These are phyloP conservation scores for Mormyrus iriodes DNA, from an alignment of 2,113 vertebrate species.

Conservation along the genomic window DNA sequence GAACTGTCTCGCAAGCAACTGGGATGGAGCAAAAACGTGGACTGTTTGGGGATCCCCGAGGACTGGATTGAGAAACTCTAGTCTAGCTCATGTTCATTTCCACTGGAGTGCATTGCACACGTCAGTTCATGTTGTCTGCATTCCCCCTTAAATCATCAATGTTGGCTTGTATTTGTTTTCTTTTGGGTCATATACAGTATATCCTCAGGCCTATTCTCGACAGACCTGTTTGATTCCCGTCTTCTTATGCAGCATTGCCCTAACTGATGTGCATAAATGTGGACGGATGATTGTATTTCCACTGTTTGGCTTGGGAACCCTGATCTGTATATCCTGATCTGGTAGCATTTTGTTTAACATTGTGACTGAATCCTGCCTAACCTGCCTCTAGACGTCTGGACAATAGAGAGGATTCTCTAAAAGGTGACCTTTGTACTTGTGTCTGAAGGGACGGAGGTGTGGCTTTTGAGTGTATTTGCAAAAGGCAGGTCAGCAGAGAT, in stretches of 20 bases:
- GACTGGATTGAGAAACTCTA: background rate
- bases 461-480: too few species aligned
- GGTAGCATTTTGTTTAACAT: background rate
- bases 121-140: background rate
- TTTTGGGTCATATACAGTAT: background rate
- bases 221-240: background rate
- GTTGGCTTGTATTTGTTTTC: background rate
- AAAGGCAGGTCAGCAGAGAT: too few species aligned
- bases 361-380: background rate
- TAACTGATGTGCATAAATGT: background rate
- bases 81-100: background rate
- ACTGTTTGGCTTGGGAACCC: background rate
- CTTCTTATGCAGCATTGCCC: background rate
- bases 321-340: background rate
- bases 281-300: background rate
- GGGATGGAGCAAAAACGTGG: background rate
- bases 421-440: too few species aligned
- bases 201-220: background rate
- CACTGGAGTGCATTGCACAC: background rate
- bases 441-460: too few species aligned
- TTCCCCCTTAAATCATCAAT: background rate
- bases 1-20: too few species aligned
- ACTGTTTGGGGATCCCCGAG: background rate
- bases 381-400: too few species aligned
- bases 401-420: too few species aligned